Evolutionary conservation across 2,888 invertebrate species (phyloP), one percentile per base, ranked within the genome.

Genomic region (Priocnemis perturbator): DNA sequence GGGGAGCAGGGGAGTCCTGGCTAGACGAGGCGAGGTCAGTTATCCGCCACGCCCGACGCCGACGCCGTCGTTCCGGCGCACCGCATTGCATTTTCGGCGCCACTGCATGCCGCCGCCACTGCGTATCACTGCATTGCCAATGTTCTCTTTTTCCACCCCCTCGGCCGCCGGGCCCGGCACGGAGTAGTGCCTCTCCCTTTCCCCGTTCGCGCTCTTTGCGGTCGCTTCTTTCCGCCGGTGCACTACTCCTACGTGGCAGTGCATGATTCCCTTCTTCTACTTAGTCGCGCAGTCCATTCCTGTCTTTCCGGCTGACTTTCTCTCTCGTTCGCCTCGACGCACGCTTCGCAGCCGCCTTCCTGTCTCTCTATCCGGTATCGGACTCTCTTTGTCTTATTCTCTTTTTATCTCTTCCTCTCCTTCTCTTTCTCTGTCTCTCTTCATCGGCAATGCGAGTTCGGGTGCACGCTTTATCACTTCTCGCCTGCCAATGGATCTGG

Each of bases 1-100:
- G 57, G 59, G 73, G 69, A 53, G 66, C 5, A 74, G 78, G 81
- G 75, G 79, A 71, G 74, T 61, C 66, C 63, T 67, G 71, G 79
- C 76, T 72, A 82, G 82, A 81, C 83, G 79, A 82, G 76, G 77
- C 83, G 84, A 85, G 85, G 85, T 86, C 86, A 86, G 85, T 86
- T 86, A 81, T 84, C 84, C 84, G 85, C 85, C 85, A 85, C 85
- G 85, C 85, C 85, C 85, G 83, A 82, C 79, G 81, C 74, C 74
- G 79, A 73, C 78, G 77, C 73, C 75, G 76, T 78, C 74, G 80
- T 73, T 64, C 70, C 71, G 76, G 72, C 76, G 71, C 78, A 78
- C 81, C 80, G 76, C 81, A 81, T 79, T 83, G 83, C 85, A 82
- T 82, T 84, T 82, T 83, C 79, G 77, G 78, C 81, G 83, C 71